Evolutionary conservation across 2,113 vertebrate species (phyloP), one percentile per base, ranked within the genome.

Genomic region (Catharus minimus): DNA sequence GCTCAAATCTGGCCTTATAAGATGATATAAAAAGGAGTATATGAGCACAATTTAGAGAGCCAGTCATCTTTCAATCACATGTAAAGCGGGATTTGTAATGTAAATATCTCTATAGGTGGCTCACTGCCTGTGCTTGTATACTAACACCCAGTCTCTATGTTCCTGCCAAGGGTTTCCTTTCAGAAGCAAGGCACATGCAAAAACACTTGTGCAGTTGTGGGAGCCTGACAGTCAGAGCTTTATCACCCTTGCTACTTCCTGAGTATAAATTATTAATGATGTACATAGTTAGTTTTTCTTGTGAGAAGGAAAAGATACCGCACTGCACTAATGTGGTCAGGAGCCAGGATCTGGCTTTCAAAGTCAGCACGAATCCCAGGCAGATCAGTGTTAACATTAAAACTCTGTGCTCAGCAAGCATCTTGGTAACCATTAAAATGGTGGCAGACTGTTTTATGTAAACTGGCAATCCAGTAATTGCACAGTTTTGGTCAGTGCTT

Each of bases 11-110:
- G 23, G 5, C 13, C 17, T 41, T 36, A 28, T 7, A 41, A 17
- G 24, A 53, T 26, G 7, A 17, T 21, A 8, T 28, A 21, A 60
- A 10, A 8, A 55, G 12, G 22, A 55, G 16, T 19, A 24, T 19
- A 12, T 5, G 21, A 61, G n/a, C 1, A 5, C 15, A 65, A 41
- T 84, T 88, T 75, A 36, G 46, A 7, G 28, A 79, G 33, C 17
- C 43, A 69, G 20, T 9, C 17, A 32, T 38, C 15, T 47, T 82
- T 49, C 44, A 53, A 0, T 0, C 0, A 0, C 30, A 55, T 4
- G 4, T 39, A 61, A 62, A 71, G 28, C 22, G 39, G 36, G 41
- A 83, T 78, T 95, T 93, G 56, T 81, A 64, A 75, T 69, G 61
- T 81, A 81, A 81, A 90, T 90, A 13, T 27, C 56, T 66, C 75